These are phyloP conservation scores for Beris chalybata DNA, from an alignment of 2,888 invertebrate species.

Conservation along the genomic window DNA sequence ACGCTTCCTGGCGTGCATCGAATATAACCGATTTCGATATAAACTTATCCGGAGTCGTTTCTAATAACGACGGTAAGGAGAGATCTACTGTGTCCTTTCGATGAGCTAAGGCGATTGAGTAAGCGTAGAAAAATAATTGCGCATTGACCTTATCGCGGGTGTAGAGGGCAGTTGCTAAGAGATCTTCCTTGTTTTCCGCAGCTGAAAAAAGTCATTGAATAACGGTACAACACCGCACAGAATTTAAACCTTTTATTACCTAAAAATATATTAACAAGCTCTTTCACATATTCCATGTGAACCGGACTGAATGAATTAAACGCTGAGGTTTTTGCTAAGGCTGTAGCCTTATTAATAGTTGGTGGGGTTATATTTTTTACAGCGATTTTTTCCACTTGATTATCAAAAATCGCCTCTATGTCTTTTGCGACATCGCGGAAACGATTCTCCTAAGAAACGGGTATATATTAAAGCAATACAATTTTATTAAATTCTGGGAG, in stretches of 20 bases:
- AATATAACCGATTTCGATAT: slow-evolving; percentile 60
- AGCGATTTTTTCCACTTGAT: slow-evolving; percentile 39
- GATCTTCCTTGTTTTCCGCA: slow-evolving; percentile 63
- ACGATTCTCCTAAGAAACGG: slow-evolving; percentile 12
- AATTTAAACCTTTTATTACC: slow-evolving; percentile 50
- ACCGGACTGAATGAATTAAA: slow-evolving; percentile 54
- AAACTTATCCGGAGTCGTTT: slow-evolving; percentile 64
- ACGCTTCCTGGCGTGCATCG: slow-evolving; percentile 59
- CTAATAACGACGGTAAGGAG: slow-evolving; percentile 61
- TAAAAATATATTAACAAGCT: slow-evolving; percentile 47
- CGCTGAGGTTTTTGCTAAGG: slow-evolving; percentile 45
- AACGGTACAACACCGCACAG: background rate
- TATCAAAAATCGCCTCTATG: slow-evolving; percentile 42
- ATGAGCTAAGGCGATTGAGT: slow-evolving; percentile 71
- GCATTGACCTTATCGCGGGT: slow-evolving; percentile 71
- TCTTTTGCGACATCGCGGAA: slow-evolving; percentile 43
- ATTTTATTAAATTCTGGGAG: background rate
- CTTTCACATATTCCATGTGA: slow-evolving; percentile 50
- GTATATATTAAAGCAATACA: background rate
- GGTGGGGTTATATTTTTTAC: slow-evolving; percentile 44
- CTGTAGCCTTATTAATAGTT: slow-evolving; percentile 44
- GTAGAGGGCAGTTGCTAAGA: slow-evolving; percentile 67
- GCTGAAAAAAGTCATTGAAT: slow-evolving; percentile 51
- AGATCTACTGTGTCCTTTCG: slow-evolving; percentile 60
- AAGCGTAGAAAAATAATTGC: slow-evolving; percentile 72